Evolutionary conservation across 2,113 vertebrate species (phyloP), one percentile per base, ranked within the genome.

Genomic region (Pedetes capensis): DNA sequence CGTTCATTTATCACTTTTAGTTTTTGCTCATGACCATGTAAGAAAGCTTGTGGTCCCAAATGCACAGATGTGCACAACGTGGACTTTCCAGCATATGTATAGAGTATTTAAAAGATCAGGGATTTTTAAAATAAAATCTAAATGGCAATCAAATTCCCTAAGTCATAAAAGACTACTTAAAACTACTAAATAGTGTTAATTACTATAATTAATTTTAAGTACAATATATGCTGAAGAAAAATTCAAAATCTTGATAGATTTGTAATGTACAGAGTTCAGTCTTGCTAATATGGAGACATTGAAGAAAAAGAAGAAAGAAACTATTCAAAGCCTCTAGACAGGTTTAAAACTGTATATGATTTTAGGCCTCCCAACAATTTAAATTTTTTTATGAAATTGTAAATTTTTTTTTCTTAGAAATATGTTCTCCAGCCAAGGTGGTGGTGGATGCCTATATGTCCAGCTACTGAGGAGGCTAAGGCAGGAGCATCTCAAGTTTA

Each of bases 201-300:
- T 68, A 57, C 37, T 80, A 63, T 61, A 84, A 74, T n/a, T 86
- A 95, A 92, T 81, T 89, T 79, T 42, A 93, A 84, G 13, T 83
- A 53, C 2, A 42, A 34, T 87, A 94, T 90, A 64, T 83, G 84
- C 34, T 81, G 22, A 81, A 76, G 34, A 91, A 83, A 88, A 64
- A 89, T 69, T 84, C 47, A 91, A 94, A 93, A 78, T 85, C 34
- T 91, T 75, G n/a, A 86, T 20, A 96, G 91, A 96, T 87, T 92
- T 87, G 68, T n/a, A 92, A 95, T 49, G 42, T 59, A 74, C 59
- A 91, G 44, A 92, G 32, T 39, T 76, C 37, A 87, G n/a, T 71
- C 32, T 71, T 94, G n/a, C 37, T 53, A 91, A 51, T 51, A 93
- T 29, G 42, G 53, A 92, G 63, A 71, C 53, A 82, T 61, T 55